Conservation (phyloP, 2,797 vertebrate species). For the Mormyrus hasselquistii region DNA sequence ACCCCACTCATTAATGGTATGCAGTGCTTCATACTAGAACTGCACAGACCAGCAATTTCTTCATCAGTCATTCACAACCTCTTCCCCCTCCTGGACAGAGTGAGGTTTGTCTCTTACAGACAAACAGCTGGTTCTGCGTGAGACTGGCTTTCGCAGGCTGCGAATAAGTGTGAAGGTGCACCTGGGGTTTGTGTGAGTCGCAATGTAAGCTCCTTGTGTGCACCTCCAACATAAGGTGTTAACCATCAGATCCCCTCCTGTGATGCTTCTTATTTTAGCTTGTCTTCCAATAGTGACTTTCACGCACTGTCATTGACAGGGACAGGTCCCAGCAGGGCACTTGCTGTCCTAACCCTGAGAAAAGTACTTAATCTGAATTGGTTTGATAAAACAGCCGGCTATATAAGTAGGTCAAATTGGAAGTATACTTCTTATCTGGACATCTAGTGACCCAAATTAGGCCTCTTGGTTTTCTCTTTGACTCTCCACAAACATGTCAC, state of each 20-base stretch:
- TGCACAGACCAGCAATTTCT: neutral
- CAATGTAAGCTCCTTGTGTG: neutral
- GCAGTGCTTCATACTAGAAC: neutral
- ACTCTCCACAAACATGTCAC: neutral
- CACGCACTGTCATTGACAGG: neutral
- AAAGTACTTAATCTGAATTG: neutral
- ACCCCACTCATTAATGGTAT: neutral
- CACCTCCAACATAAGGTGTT: neutral
- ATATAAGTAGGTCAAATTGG: neutral
- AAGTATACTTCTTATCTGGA: neutral
- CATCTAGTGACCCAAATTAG: neutral
- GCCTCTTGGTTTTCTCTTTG: neutral
- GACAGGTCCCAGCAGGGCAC: neutral
- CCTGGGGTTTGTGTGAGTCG: neutral
- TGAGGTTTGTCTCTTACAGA: conserved; percentile 2
- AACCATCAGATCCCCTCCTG: neutral
- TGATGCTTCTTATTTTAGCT: conserved; percentile 1
- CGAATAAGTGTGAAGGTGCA: neutral
- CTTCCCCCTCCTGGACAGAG: neutral
- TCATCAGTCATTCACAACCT: neutral
- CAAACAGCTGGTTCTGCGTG: conserved; percentile 23
- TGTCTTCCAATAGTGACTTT: neutral
- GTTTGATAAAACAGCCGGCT: neutral
- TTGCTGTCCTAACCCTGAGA: neutral
- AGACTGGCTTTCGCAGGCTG: neutral